Conservation (phyloP, 2,113 vertebrate genomes). For the Thermophis baileyi region DNA sequence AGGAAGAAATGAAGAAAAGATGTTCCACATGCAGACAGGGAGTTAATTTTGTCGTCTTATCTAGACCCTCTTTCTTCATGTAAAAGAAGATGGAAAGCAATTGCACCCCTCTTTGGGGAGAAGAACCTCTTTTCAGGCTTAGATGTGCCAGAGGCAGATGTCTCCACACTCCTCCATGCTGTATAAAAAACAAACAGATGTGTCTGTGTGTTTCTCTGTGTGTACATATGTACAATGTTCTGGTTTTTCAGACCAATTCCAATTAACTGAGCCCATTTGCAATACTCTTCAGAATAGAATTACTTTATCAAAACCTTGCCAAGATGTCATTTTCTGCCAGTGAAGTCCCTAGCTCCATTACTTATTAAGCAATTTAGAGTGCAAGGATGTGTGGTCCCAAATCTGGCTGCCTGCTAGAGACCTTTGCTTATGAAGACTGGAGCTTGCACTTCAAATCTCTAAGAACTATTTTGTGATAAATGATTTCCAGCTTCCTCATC, state of each 20-base stretch:
- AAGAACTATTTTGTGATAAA: constrained; percentile 63
- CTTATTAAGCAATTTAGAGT: neutral
- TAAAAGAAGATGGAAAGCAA: neutral
- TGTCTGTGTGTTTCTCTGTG: neutral
- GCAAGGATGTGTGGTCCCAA: neutral
- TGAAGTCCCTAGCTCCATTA: constrained; percentile 18
- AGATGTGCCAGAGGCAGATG: neutral
- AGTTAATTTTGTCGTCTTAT: neutral
- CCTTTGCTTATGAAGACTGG: constrained; percentile 26
- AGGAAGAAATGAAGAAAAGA: neutral
- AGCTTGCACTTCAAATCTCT: constrained; percentile 37
- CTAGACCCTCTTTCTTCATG: neutral
- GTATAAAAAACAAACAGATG: neutral
- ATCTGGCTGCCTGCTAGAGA: constrained; percentile 32
- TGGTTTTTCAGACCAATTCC: neutral
- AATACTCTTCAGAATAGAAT: neutral
- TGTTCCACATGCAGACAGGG: neutral
- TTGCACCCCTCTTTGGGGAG: neutral
- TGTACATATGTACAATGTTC: neutral
- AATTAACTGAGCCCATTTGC: neutral
- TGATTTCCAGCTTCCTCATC: constrained; percentile 58
- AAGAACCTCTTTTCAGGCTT: neutral
- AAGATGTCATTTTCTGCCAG: neutral
- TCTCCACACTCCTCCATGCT: neutral
- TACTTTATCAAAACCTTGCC: neutral